A percentile compares a stretch with the other conserved stretches of the same genome.
Evolutionary conservation across 2,888 invertebrate species (phyloP).

Genomic region (Lissonota sp.): DNA sequence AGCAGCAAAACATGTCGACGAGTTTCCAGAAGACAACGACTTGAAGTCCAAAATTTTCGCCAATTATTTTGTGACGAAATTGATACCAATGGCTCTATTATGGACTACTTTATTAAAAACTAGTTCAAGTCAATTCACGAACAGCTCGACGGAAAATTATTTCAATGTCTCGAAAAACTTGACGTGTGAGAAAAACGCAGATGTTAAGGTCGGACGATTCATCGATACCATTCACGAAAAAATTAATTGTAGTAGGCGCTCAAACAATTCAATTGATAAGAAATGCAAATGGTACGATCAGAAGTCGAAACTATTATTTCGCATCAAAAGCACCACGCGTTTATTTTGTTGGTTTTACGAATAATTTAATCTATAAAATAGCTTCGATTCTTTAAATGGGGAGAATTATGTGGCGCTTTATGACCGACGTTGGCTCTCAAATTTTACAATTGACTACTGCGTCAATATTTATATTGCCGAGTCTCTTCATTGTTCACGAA

Average conservation of each 20-base stretch:
- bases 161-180: slow-evolving; percentile 25
- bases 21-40: slow-evolving; percentile 15
- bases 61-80: slow-evolving; percentile 26
- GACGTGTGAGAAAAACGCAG: slow-evolving; percentile 30
- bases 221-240: slow-evolving; percentile 18
- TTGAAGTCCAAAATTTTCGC: slow-evolving; percentile 23
- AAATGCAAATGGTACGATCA: slow-evolving; percentile 34
- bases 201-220: slow-evolving; percentile 31
- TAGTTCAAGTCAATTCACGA: slow-evolving; percentile 22
- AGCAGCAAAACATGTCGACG: slow-evolving; percentile 7
- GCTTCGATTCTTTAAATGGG: slow-evolving; percentile 11
- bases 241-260: not conserved
- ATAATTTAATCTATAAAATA: not conserved
- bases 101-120: slow-evolving; percentile 27
- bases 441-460: slow-evolving; percentile 46
- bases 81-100: slow-evolving; percentile 40
- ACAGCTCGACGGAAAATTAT: slow-evolving; percentile 35
- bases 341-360: slow-evolving; percentile 18
- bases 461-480: not conserved
- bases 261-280: not conserved
- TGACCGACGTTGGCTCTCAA: slow-evolving; percentile 24
- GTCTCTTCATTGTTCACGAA: not conserved
- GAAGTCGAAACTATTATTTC: slow-evolving; percentile 29
- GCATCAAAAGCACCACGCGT: slow-evolving; percentile 2
- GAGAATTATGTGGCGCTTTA: slow-evolving; percentile 37